Conservation (phyloP, 2,113 vertebrate species). For the Zapornia atra region DNA sequence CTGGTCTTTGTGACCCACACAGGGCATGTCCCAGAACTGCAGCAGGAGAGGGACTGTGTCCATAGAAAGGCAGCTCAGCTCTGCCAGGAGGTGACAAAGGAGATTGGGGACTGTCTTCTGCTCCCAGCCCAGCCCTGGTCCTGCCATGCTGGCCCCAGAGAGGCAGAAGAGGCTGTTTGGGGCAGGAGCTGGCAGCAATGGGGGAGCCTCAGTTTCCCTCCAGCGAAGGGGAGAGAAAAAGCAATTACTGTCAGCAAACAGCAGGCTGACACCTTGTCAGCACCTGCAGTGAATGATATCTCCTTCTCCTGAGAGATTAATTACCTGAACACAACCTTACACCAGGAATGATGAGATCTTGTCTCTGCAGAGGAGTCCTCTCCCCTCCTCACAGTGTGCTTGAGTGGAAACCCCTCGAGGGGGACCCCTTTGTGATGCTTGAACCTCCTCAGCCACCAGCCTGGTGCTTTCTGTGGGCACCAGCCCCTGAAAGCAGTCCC, state of each 20-base stretch:
- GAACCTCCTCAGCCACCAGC: neutral
- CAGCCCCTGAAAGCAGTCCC: neutral
- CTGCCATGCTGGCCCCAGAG: neutral
- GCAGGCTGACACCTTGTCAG: slow-evolving; percentile 29
- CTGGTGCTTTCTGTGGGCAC: neutral
- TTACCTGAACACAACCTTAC: neutral
- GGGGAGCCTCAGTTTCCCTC: neutral
- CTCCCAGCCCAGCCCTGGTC: neutral
- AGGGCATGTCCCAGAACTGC: neutral
- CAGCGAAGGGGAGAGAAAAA: neutral
- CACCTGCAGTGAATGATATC: slow-evolving; percentile 23
- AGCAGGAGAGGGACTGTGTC: neutral
- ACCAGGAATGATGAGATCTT: neutral
- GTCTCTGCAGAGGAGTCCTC: neutral
- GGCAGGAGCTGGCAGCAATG: neutral
- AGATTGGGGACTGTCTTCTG: neutral
- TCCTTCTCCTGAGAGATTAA: slow-evolving; percentile 44
- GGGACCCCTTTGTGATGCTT: neutral
- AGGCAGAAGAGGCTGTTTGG: neutral
- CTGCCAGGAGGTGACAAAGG: neutral
- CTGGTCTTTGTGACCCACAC: neutral
- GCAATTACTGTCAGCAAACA: neutral
- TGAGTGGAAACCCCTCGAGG: rapidly evolving
- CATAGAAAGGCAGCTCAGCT: neutral
- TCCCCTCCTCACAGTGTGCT: neutral